Base-by-base conservation (phyloP, 2,113 vertebrate species). In the Clupea harengus region DNA sequence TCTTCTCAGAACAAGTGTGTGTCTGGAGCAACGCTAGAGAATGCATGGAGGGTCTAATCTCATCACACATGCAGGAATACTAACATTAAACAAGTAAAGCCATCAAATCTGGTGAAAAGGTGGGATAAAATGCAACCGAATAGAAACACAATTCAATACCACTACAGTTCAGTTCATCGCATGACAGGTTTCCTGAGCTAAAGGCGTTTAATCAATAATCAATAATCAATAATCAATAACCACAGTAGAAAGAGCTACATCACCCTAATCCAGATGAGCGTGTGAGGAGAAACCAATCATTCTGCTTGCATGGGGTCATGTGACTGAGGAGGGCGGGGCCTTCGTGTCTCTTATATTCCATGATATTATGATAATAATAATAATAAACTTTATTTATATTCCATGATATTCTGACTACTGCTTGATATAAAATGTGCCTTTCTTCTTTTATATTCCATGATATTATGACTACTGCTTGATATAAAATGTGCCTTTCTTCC, bases 171-270 rank as follows among this genome's bases (percentile, higher is more conserved):
- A 78, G 25, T 78, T 78, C 72, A 78, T 78, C 72, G 72, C 72
- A 78, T 78, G 72, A 78, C 72, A 17, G 72, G 72, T 8, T 78
- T 39, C 72, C 72, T 78, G 72, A 78, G 72, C 72, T 78, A 78
- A 78, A 78, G 72, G 72, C 72, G 15, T 78, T 78, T 78, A 32
- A 78, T 78, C 72, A 39, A 39, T 39, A 39, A 39, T 39, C 39
- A 39, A 39, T 39, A 39, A 39, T 39, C 39, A 39, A 39, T 39
- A 39, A 39, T 39, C 39, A 39, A 39, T 39, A 39, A 39, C 39
- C 39, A 78, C 72, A 78, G 72, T 78, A 78, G 39, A 78, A 78
- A 78, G 13, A 78, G 72, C 72, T 78, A 78, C 72, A 78, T 78
- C 72, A 15, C 39, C 72, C 72, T 78, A 78, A 78, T 78, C 72